Conservation (phyloP, 2,113 vertebrate genomes). For the Lagopus muta region DNA sequence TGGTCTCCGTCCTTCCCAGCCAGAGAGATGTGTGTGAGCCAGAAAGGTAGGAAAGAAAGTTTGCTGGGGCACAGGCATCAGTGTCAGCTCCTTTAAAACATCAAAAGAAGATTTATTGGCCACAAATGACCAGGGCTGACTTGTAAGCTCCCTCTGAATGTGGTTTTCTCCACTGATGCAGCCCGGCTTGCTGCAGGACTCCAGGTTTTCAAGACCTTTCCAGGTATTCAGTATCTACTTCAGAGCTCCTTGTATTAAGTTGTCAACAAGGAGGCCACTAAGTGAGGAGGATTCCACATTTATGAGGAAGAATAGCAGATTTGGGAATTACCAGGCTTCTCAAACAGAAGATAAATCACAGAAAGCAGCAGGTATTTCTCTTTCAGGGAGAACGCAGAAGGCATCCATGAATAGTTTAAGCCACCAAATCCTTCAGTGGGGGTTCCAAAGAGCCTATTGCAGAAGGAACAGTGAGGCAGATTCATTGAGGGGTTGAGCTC, state of each 20-base stretch:
- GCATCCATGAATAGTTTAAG: neutral
- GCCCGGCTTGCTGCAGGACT: neutral
- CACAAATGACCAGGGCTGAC: neutral
- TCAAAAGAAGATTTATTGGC: neutral
- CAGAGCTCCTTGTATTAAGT: slow-evolving; percentile 11
- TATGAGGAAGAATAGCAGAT: slow-evolving; percentile 16
- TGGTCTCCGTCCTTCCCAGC: slow-evolving; percentile 32
- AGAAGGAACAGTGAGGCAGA: neutral
- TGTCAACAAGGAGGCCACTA: neutral
- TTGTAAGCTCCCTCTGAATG: neutral
- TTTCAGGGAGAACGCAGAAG: neutral
- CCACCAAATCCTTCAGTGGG: neutral
- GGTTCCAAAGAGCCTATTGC: neutral
- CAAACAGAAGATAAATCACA: neutral
- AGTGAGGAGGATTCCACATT: neutral
- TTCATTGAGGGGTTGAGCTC: neutral
- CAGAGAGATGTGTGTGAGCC: neutral
- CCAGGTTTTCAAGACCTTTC: neutral
- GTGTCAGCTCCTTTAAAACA: neutral
- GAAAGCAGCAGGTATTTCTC: neutral
- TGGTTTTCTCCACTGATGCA: neutral
- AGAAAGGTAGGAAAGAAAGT: neutral
- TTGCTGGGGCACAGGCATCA: neutral
- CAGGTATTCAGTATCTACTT: neutral
- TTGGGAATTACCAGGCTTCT: slow-evolving; percentile 24